Conservation (phyloP, 2,888 invertebrate genomes). For the Venusia cambrica region DNA sequence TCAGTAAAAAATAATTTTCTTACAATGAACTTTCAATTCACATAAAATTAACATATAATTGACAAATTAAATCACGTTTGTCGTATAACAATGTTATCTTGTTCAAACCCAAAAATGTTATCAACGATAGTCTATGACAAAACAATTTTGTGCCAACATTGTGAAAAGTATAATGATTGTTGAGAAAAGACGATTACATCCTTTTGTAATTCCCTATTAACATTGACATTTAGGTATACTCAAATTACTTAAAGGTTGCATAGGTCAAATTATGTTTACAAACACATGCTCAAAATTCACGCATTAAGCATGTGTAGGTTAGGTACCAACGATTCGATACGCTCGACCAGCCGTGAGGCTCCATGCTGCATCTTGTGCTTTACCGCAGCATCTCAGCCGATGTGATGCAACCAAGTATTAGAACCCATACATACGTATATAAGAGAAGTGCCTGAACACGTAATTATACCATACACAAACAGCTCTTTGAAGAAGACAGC, state of each 20-base stretch:
- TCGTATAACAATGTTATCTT: no score
- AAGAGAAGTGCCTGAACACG: conserved; percentile 64
- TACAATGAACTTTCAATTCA: no score
- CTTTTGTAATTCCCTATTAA: conserved; percentile 57
- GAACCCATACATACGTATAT: conserved; percentile 72
- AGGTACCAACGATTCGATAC: conserved; percentile 20
- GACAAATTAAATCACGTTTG: background rate
- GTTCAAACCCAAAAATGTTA: conserved; percentile 7
- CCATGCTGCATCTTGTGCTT: conserved; percentile 46
- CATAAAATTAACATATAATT: no score
- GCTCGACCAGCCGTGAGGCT: conserved; percentile 33
- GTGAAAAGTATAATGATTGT: no score
- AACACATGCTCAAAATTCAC: conserved; percentile 37
- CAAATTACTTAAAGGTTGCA: conserved; percentile 56
- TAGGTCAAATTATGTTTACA: conserved; percentile 52
- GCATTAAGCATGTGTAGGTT: conserved; percentile 28
- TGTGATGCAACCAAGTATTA: conserved; percentile 67
- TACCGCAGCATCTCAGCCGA: conserved; percentile 43
- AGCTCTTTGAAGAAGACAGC: conserved; percentile 56
- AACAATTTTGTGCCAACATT: conserved; percentile 5
- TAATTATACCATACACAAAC: conserved; percentile 66
- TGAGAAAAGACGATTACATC: conserved; percentile 20
- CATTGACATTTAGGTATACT: conserved; percentile 64
- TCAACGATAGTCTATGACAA: conserved; percentile 4
- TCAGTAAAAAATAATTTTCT: no score